Evolutionary conservation across 2,797 vertebrate genomes (phyloP), one percentile per base, ranked within the genome.

Genomic region (Diceros bicornis): DNA sequence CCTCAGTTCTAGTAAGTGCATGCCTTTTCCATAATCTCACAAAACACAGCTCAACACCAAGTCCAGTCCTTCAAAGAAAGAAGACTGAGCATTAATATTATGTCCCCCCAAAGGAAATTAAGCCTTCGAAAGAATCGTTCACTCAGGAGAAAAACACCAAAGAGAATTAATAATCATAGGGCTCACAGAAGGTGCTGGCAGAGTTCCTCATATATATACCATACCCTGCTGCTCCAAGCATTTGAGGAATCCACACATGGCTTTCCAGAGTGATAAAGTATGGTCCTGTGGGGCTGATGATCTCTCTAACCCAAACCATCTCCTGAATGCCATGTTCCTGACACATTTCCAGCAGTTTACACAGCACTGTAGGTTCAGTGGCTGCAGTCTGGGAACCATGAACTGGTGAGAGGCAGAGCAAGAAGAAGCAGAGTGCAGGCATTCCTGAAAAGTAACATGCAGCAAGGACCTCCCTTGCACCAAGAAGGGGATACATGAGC

Each of bases 111-210:
- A 44, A 86, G 20, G 17, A 93, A 83, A 81, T 7, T 0, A 23
- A 66, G 44, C 59, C 61, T 85, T 79, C 50, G 32, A 11, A 95
- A 94, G 75, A 91, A 68, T 34, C 9, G 75, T 41, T 57, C 66
- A 94, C 77, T 92, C 44, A 71, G 20, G 21, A 27, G 94, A 57
- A 90, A 61, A 55, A 90, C 92, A 32, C 0, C 0, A 32, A 37
- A 74, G 77, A 75, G 90, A 94, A 59, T 25, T 47, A 55, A 20
- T 50, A 52, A 72, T 77, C 59, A 50, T 79, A 37, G 41, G 5
- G 71, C 79, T 75, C 66, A 72, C 44, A 59, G 52, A 84, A 91
- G 62, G 77, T 0, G 74, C 72, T 41, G 89, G 69, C 68, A 11
- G 74, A 0, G 0, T 37, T 61, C 83, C 72, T 96, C 92, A 2